Evolutionary conservation across 2,797 vertebrate species (phyloP).

Genomic region (Pipistrellus nathusii): DNA sequence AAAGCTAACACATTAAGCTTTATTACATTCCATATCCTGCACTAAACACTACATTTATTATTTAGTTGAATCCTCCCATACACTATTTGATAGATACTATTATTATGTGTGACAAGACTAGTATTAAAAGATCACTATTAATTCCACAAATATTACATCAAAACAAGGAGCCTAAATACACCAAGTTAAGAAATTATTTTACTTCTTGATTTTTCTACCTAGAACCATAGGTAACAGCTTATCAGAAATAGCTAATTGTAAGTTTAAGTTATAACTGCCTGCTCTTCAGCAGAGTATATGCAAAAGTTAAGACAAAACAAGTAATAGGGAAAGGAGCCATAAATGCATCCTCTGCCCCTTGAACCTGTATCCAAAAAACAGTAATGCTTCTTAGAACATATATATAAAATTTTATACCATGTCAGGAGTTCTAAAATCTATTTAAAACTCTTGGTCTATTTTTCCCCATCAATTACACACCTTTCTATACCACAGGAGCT

Average conservation of each 20-base stretch:
- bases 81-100: not conserved
- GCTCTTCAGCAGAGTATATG: not conserved
- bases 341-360: not conserved
- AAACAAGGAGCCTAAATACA: conserved; percentile 35
- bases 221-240: not conserved
- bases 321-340: not conserved
- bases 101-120: not conserved
- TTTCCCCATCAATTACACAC: conserved; percentile 30
- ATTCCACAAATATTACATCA: conserved; percentile 47
- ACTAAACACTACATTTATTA: not conserved
- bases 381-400: no score
- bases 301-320: not conserved
- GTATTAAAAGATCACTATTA: conserved; percentile 21
- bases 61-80: not conserved
- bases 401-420: not conserved
- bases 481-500: not conserved
- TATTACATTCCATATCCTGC: not conserved
- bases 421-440: not conserved
- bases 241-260: not conserved
- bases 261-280: conserved; percentile 13
- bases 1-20: not conserved
- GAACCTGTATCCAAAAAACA: not conserved
- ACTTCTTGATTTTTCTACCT: conserved; percentile 13
- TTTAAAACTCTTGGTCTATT: conserved; percentile 35
- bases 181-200: conserved; percentile 40